Evolutionary conservation across 2,113 vertebrate genomes (phyloP), one percentile per base, ranked within the genome.

Genomic region (Macaca fascicularis): DNA sequence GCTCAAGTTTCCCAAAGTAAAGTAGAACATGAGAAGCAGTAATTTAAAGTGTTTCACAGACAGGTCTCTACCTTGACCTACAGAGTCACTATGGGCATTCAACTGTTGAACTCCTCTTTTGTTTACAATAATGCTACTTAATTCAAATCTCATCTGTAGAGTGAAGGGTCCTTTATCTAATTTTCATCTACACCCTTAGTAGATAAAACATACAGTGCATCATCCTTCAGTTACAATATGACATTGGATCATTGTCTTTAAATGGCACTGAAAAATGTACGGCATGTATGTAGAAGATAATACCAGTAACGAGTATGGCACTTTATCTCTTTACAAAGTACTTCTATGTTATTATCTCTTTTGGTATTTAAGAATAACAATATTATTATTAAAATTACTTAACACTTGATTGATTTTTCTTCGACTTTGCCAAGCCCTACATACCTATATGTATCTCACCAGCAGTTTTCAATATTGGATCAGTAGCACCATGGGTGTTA

Each of bases 1-100:
- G 23, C 80, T 67, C 74, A 43, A 83, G 89, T 92, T 94, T 38
- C 79, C 83, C 6, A 19, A 95, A 83, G 81, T 67, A 83, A 97
- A 87, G n/a, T 4, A 80, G 30, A 94, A 79, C 40, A 81, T 10
- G 89, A 83, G 89, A 94, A 91, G 17, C 55, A 95, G 89, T 87
- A 76, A 97, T 97, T 97, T 78, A 88, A 94, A 92, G 38, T 93
- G 5, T 48, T 97, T 79, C 70, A 89, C 38, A 81, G 1, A 6
- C 57, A 81, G 50, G 23, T 0, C 2, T 70, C 94, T 94, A 11
- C 48, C 27, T 74, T 93, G 79, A 92, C 78, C 74, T 86, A 87
- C 22, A 78, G 38, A 83, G 48, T 78, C 2, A 0, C 81, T 59
- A 8, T 4, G 7, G 78, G 12, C 52, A 40, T 97, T 96, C 78